phyloP scores from a whole-genome alignment of 2,113 vertebrate genomes.

The Dasyprocta punctata region DNA sequence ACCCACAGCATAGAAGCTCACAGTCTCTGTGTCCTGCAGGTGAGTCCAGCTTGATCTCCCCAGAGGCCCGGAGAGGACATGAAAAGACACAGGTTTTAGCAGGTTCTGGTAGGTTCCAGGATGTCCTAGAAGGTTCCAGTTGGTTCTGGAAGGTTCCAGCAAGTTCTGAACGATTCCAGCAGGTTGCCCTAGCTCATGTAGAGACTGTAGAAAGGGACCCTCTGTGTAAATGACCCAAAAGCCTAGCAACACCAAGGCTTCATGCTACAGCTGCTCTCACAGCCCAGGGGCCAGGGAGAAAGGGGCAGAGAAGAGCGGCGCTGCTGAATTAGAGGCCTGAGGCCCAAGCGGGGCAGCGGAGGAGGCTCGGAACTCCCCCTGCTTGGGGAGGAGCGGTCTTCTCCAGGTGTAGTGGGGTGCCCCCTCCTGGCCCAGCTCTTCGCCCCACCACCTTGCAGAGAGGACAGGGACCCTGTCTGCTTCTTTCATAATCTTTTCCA shows the following conservation, averaged over 20 bases:
- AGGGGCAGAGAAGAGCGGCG: not conserved
- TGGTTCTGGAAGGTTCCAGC: not conserved
- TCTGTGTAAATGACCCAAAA: not conserved
- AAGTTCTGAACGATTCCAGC: not conserved
- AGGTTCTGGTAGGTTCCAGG: not conserved
- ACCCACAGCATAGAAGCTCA: not conserved
- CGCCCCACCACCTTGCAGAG: rapidly evolving
- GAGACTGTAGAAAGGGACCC: not conserved
- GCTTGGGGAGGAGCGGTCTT: not conserved
- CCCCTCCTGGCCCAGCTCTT: not conserved
- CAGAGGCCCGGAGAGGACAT: not conserved
- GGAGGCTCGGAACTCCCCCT: too few relatives aligned
- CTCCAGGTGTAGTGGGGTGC: not conserved
- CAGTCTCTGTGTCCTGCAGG: too few relatives aligned
- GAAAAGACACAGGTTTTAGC: rapidly evolving
- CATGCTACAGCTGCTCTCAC: rapidly evolving
- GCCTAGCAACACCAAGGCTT: not conserved
- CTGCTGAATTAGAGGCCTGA: too few relatives aligned
- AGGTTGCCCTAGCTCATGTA: not conserved
- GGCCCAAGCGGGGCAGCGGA: rapidly evolving
- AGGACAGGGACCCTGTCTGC: not conserved
- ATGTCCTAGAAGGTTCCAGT: not conserved
- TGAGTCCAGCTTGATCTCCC: too few relatives aligned
- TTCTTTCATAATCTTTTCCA: too few relatives aligned
- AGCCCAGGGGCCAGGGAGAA: not conserved